Evolutionary conservation across 2,113 vertebrate species (phyloP), one percentile per base, ranked within the genome.

Genomic region (Carassius carassius): DNA sequence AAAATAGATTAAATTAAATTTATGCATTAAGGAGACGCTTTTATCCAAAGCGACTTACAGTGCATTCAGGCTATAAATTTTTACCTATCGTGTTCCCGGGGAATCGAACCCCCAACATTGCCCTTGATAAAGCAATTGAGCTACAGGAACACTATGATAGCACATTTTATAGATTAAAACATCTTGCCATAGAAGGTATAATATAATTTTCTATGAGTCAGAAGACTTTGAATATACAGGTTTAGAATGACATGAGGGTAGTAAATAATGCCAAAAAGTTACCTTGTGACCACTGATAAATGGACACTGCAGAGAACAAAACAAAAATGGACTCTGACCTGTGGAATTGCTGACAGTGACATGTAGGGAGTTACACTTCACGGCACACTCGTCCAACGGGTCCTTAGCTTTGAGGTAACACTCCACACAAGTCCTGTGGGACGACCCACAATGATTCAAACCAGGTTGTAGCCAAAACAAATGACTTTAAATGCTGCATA

Each of bases 361-460:
- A 89, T 96, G 95, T 23, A 93, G 90, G 84, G 91, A 47, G 86
- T 92, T 95, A 94, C 98, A 99, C 91, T 91, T 97, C 73, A 96
- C 92, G 79, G 86, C 86, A 89, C 98, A 99, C 73, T 93, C 90
- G 91, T 93, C 94, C 2, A 0, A 72, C 65, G 93, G 90, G 23
- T 93, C 93, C 13, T 94, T 84, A 0, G 92, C 92, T 91, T 95
- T 95, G 83, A 99, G 92, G 90, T 98, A 93, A 92, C 98, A 99
- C 93, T 99, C 97, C 74, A 98, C 94, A 89, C 98, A 99, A 92
- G 88, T 92, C 94, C 98, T 99, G 93, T 89, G 82, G 75, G 83
- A 83, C 32, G 29, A 29, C 29, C 29, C 29, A 3, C 47, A 32
- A 11, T 37, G 29, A 78, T 78, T 62, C 77, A 78, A 62, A 58